Evolutionary conservation across 2,888 invertebrate species (phyloP), one percentile per base, ranked within the genome.

Genomic region (Dryadula phaetusa): DNA sequence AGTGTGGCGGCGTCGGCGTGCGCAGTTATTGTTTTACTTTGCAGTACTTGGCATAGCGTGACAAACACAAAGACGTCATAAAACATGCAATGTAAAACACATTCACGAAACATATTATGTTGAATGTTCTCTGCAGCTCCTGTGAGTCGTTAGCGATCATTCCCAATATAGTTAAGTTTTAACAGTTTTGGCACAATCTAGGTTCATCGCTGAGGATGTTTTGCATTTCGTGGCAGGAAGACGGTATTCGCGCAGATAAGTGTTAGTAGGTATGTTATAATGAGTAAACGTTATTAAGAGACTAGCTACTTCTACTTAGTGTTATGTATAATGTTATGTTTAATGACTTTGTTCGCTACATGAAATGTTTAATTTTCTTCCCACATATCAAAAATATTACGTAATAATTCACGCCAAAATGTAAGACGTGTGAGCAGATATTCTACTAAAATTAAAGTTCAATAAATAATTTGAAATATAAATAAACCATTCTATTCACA

Each of bases 401-500:
- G 18, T 44, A 42, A 8, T 44, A 65, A 22, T 82, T 88, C 88
- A 90, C 90, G 89, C 90, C 90, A 90, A 90, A 84, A 84, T 76
- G 87, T 88, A 91, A 91, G 90, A 91, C 87, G 85, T 85, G 85
- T 90, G 90, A 90, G 90, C 90, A 87, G 82, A 67, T 47, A 64
- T 66, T 66, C 54, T 68, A 53, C 63, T 66, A 54, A 58, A 47
- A 69, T 56, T 52, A 10, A 69, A 52, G 52, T n/a, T n/a, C n/a
- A n/a, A 67, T 61, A 54, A 34, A 37, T 61, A 10, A 62, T 47
- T 58, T 42, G 34, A 44, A 67, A 69, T 60, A 64, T 54, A 69
- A 53, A 65, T n/a, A 52, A 56, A 66, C 34, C 53, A 66, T 53
- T 53, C 44, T 22, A 34, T 34, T 52, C 7, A 44, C 34, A 34